Conservation (phyloP, 2,797 vertebrate species). For the Helicolenus hilgendorfi region DNA sequence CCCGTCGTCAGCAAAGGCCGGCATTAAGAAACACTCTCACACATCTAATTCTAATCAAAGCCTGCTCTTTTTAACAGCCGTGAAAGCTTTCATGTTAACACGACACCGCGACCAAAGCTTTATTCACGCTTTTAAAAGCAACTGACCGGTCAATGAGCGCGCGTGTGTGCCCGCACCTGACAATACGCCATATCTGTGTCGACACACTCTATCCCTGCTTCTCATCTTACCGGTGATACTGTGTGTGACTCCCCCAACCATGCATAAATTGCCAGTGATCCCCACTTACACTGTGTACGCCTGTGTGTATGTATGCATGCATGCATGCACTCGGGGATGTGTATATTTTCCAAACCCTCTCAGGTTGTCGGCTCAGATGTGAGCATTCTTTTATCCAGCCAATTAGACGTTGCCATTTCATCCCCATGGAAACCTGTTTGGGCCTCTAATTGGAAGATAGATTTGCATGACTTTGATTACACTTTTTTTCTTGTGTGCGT, state of each 20-base stretch:
- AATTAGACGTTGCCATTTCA: constrained; percentile 86
- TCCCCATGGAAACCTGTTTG: constrained; percentile 86
- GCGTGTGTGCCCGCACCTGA: constrained; percentile 47
- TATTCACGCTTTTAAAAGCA: constrained; percentile 80
- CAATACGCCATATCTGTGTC: constrained; percentile 76
- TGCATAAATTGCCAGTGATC: constrained; percentile 76
- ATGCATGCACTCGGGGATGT: constrained; percentile 1
- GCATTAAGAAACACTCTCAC: constrained; percentile 82
- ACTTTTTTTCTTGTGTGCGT: constrained; percentile 19
- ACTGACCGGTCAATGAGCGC: constrained; percentile 69
- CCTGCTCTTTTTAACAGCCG: constrained; percentile 77
- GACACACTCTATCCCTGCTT: constrained; percentile 70
- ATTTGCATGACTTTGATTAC: constrained; percentile 91
- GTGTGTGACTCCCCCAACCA: constrained; percentile 61
- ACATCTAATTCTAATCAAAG: constrained; percentile 87
- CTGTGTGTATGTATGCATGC: constrained; percentile 1
- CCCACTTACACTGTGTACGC: constrained; percentile 37
- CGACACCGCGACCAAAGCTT: constrained; percentile 81
- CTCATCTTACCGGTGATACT: constrained; percentile 78
- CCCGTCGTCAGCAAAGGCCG: constrained; percentile 75
- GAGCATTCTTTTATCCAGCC: constrained; percentile 83
- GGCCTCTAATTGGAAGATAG: constrained; percentile 83
- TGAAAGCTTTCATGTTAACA: constrained; percentile 89
- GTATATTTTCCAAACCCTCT: constrained; percentile 72
- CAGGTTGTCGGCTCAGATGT: constrained; percentile 83